Base-by-base conservation (phyloP, 2,797 vertebrate species). In the Thaleichthys pacificus region DNA sequence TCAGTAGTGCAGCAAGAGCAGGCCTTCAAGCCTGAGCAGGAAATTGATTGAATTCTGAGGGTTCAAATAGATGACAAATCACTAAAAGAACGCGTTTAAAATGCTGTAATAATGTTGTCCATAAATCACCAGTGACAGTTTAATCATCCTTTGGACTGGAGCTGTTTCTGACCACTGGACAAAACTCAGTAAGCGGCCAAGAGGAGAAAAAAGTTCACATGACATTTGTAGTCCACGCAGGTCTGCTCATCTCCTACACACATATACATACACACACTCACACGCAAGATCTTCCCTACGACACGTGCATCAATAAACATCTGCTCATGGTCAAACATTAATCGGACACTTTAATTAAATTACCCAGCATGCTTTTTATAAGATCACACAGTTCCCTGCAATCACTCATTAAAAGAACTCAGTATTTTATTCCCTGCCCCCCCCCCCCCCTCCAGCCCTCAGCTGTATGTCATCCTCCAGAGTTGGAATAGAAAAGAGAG, bases 121-220 rank as follows among this genome's bases (percentile, higher is more conserved):
- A 87, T 92, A 90, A 91, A 91, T 91, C 89, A 90, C 68, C 68
- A 70, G 80, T 93, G 92, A 89, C 91, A 92, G 87, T 91, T 93
- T 92, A 93, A 92, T 93, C 90, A 91, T 89, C 0, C 0, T 75
- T 84, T 82, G 58, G 85, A 85, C 85, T 80, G 19, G 73, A 79
- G 78, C 80, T 77, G 73, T 71, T 80, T 82, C 82, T 80, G 84
- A 68, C 81, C 85, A 35, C 74, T 61, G 24, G 80, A 80, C 82
- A 81, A 62, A 68, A 49, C 66, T 71, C 73, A 60, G 69, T 74
- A 79, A 77, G 73, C 26, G 64, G 74, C 63, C 82, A 8, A 68
- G 75, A 69, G 79, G 76, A 77, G 77, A 70, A 56, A 47, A 30
- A 66, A 21, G 47, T 22, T 61, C 61, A 51, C 54, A 54, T 24